Evolutionary conservation across 1,140 invertebrate species (phyloP).

Genomic region (Drosophila micromelanica): DNA sequence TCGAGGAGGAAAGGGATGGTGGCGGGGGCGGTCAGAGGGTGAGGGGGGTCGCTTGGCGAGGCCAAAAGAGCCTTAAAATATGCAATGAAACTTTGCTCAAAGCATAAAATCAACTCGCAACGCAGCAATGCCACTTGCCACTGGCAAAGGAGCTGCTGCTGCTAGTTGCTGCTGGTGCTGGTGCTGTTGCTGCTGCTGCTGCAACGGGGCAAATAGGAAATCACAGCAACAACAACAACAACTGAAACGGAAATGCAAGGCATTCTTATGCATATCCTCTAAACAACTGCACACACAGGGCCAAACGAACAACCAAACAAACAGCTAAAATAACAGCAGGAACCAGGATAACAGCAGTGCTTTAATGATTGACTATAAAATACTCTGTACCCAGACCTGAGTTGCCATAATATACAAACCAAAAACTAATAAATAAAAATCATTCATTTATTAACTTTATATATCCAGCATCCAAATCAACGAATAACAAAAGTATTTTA

Average conservation of each 20-base stretch:
- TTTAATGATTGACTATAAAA: background rate
- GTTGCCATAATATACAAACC: background rate
- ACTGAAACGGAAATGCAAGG: conserved; percentile 81
- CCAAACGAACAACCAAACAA: conserved; percentile 33
- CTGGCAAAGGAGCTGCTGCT: conserved; percentile 30
- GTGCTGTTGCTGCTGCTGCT: background rate
- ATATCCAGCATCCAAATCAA: too few species aligned
- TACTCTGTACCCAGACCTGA: background rate
- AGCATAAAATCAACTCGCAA: conserved; percentile 78
- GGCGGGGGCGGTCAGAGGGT: background rate
- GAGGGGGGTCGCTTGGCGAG: conserved; percentile 1
- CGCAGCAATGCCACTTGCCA: conserved; percentile 72
- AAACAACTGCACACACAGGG: conserved; percentile 62
- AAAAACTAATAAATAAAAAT: background rate
- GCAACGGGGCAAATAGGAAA: conserved; percentile 60
- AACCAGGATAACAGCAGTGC: background rate
- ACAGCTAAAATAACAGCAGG: conserved; percentile 15
- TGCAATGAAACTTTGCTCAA: conserved; percentile 82
- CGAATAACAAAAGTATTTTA: too few species aligned
- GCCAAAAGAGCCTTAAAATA: conserved; percentile 79
- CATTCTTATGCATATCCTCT: conserved; percentile 82
- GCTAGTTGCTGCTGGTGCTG: conserved; percentile 18
- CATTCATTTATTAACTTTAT: too few species aligned
- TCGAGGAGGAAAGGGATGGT: background rate
- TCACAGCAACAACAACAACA: conserved; percentile 74